Evolutionary conservation across 2,113 vertebrate species (phyloP).

Genomic region (Atherinomorus stipes): DNA sequence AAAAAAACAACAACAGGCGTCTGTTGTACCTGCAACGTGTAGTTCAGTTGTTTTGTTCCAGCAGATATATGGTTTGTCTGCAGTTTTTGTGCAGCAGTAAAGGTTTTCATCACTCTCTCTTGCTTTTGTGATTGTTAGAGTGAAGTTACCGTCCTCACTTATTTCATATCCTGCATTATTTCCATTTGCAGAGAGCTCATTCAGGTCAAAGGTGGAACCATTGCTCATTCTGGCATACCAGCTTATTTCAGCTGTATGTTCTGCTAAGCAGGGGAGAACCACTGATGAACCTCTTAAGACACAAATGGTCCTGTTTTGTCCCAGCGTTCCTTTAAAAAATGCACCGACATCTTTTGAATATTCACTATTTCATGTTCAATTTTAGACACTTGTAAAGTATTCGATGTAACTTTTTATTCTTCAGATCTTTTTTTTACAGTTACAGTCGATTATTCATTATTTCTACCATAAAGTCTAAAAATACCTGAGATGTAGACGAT

Average conservation of each 20-base stretch:
- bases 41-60: neutral
- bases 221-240: neutral
- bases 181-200: neutral
- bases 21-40: neutral
- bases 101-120: conserved; percentile 12
- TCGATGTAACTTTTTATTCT: neutral
- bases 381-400: neutral
- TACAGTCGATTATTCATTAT: neutral
- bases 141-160: neutral
- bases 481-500: conserved; percentile 37
- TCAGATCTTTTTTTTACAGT: neutral
- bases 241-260: neutral
- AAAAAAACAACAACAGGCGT: neutral
- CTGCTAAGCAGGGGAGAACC: conserved; percentile 21
- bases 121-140: conserved; percentile 25
- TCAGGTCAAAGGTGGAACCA: accelerated
- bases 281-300: conserved; percentile 39
- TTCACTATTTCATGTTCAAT: neutral
- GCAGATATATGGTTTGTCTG: neutral
- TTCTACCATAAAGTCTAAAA: neutral
- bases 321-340: conserved; percentile 1
- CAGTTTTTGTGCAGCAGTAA: conserved; percentile 17
- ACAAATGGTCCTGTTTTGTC: conserved; percentile 1
- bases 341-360: neutral
- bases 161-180: neutral